phyloP scores from a whole-genome alignment of 2,888 invertebrate genomes.

The Thereva unica region DNA sequence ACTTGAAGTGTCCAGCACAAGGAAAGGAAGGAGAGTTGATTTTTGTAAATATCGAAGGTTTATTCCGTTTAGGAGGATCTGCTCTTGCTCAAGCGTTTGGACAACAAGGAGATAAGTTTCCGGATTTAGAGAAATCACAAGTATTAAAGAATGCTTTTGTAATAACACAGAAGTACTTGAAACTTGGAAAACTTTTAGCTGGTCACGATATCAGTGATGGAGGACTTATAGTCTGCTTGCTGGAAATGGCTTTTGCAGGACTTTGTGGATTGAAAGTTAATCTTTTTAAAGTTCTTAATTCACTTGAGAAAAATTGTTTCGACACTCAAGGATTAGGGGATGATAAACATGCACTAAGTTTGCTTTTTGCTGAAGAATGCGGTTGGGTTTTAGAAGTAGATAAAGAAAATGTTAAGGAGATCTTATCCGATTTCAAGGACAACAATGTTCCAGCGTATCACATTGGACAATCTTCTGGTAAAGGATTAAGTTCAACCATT shows the following conservation, averaged over 20 bases:
- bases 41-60: conserved; percentile 78
- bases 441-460: conserved; percentile 66
- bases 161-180: conserved; percentile 81
- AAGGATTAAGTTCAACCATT: conserved; percentile 64
- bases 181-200: conserved; percentile 62
- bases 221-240: conserved; percentile 82
- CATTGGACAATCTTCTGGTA: conserved; percentile 70
- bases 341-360: conserved; percentile 64
- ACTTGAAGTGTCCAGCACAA: conserved; percentile 72
- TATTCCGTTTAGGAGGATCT: conserved; percentile 84
- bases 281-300: conserved; percentile 59
- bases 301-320: conserved; percentile 42
- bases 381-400: conserved; percentile 82
- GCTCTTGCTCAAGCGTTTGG: conserved; percentile 89
- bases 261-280: conserved; percentile 76
- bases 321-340: conserved; percentile 49
- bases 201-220: conserved; percentile 98
- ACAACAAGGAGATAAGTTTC: conserved; percentile 78
- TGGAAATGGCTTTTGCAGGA: conserved; percentile 98
- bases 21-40: conserved; percentile 69
- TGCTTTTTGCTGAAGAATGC: conserved; percentile 83
- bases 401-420: conserved; percentile 61
- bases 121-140: conserved; percentile 77
- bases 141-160: conserved; percentile 76
- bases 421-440: conserved; percentile 65